phyloP scores from a whole-genome alignment of 2,797 vertebrate species.

The Hippocampus kuda region DNA sequence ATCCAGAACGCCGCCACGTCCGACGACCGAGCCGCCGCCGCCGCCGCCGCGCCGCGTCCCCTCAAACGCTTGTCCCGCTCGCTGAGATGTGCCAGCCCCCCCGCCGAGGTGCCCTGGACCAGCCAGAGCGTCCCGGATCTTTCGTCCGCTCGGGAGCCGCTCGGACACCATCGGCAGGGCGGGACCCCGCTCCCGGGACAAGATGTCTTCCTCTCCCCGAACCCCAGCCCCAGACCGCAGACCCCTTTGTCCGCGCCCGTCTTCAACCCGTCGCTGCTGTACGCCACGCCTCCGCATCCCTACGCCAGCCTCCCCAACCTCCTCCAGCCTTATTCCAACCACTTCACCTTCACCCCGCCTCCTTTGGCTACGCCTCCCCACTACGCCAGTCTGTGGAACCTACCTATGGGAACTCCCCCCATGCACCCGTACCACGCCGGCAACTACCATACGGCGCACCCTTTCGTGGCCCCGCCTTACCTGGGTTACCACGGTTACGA shows the following conservation, averaged over 20 bases:
- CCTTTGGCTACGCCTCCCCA: constrained; percentile 6
- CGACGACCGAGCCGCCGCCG: constrained; percentile 7
- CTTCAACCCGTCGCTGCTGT: not conserved
- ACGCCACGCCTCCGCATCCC: constrained; percentile 20
- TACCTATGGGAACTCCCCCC: constrained; percentile 18
- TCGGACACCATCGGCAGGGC: constrained; percentile 13
- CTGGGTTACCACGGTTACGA: constrained; percentile 27
- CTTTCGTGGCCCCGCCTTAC: constrained; percentile 25
- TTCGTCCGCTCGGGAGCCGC: constrained; percentile 32
- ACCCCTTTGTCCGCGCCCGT: not conserved
- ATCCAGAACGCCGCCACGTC: constrained; percentile 51
- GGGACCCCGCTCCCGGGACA: constrained; percentile 10
- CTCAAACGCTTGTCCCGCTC: constrained; percentile 71
- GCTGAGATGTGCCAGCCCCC: constrained; percentile 67
- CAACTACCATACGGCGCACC: constrained; percentile 21
- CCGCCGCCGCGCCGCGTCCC: constrained; percentile 46
- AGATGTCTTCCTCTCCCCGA: constrained; percentile 13
- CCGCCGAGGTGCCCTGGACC: constrained; percentile 73
- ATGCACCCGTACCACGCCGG: constrained; percentile 23
- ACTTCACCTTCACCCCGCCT: constrained; percentile 28
- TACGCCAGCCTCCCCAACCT: constrained; percentile 39
- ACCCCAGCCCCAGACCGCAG: constrained; percentile 18
- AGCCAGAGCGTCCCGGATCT: constrained; percentile 81
- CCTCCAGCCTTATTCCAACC: constrained; percentile 27
- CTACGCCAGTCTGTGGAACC: constrained; percentile 12